Base-by-base conservation (phyloP, 64 coral and sea anemone species). In the Stylophora pistillata region DNA sequence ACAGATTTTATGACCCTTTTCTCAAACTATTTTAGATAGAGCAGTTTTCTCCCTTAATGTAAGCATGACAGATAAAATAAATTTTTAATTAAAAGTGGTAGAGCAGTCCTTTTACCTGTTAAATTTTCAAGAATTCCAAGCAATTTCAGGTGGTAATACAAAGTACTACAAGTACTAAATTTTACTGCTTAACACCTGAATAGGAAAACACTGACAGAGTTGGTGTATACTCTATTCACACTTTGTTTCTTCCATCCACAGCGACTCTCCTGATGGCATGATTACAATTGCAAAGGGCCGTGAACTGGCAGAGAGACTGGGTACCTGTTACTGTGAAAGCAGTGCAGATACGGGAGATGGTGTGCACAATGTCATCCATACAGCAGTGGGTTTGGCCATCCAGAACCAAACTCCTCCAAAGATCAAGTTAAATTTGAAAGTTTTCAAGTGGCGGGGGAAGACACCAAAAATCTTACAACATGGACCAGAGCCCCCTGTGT, bases 261-360 rank as follows among this genome's bases (percentile, higher is more conserved):
- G 80, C 80, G 68, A 16, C 52, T 33, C 61, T 63, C 80, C 80
- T 15, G 80, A 84, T 84, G 62, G 80, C 58, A 47, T 84, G 34
- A 84, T 84, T 53, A 84, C 60, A n/a, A 41, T 74, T 56, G 59
- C 90, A 55, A 91, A 91, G 68, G 73, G 90, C 9, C 57, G 17
- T 26, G 90, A 91, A 66, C 61, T 91, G 29, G 90, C 90, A 12
- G 78, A 76, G 15, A 62, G 90, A 65, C 74, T 91, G 3, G 62
- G 72, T 2, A 86, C 81, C 7, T 30, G 58, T 70, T 91, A 91
- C 65, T 78, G 81, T 56, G 90, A 91, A 60, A 86, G 68, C 26
- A 91, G 90, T 34, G 73, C 55, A 18, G 58, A 56, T 13, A 91
- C 90, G 11, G 81, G 81, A 54, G 80, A 91, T 70, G 90, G 81